Conservation (phyloP, 2,113 vertebrate genomes). For the Arvicanthis niloticus region DNA sequence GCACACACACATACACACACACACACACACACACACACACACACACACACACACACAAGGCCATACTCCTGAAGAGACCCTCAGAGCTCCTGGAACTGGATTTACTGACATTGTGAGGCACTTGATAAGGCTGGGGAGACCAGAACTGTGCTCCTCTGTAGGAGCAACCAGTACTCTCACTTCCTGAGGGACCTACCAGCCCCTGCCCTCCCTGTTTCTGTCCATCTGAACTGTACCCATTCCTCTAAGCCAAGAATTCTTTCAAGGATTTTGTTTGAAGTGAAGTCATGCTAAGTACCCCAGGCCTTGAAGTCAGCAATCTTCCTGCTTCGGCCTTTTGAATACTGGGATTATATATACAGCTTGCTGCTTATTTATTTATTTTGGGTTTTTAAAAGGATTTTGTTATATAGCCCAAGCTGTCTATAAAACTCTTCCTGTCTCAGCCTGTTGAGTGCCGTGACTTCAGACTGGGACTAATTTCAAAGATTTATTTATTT, state of each 20-base stretch:
- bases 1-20: no score
- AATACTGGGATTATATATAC: no score
- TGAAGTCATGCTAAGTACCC: background rate
- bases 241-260: background rate
- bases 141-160: background rate
- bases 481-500: background rate
- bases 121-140: background rate
- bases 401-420: background rate
- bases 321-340: background rate
- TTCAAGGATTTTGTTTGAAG: background rate
- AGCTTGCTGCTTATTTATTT: background rate
- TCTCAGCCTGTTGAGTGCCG: background rate
- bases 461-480: background rate
- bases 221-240: background rate
- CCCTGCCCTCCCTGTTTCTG: background rate
- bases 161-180: background rate
- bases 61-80: background rate
- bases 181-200: background rate
- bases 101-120: background rate
- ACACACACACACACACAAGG: no score
- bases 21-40: no score
- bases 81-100: background rate
- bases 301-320: background rate
- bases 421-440: background rate
- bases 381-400: background rate